Evolutionary conservation across 2,888 invertebrate genomes (phyloP).

Genomic region (Stenolophus ochropezus): DNA sequence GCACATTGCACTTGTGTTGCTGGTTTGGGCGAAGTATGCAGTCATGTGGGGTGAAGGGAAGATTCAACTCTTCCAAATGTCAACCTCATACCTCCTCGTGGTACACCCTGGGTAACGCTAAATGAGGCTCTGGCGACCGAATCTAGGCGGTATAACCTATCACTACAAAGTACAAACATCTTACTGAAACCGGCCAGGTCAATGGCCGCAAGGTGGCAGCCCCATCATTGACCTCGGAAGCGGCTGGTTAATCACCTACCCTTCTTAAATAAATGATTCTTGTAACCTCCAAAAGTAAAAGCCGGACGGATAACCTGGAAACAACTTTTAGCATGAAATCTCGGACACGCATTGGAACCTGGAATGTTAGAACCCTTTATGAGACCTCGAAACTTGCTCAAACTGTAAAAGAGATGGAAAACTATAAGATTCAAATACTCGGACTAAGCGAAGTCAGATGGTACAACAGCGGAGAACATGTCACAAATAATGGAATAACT

Average conservation of each 20-base stretch:
- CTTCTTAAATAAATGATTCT: slow-evolving; percentile 1
- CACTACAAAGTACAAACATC: background rate
- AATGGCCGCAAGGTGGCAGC: too few species aligned
- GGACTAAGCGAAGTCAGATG: slow-evolving; percentile 34
- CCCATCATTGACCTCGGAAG: background rate
- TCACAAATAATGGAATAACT: background rate
- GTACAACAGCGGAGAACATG: background rate
- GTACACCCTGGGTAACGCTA: background rate
- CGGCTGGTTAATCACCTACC: background rate
- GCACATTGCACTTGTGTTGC: too few species aligned
- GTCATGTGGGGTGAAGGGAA: background rate
- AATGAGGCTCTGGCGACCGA: too few species aligned
- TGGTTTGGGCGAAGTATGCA: too few species aligned
- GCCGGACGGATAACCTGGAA: background rate
- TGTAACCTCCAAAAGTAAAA: background rate
- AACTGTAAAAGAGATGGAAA: background rate
- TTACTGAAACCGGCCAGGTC: background rate
- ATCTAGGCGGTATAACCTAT: too few species aligned
- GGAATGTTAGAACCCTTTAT: too few species aligned
- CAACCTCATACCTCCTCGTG: background rate
- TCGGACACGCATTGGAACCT: too few species aligned
- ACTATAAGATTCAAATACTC: background rate
- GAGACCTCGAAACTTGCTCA: too few species aligned
- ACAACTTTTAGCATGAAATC: too few species aligned
- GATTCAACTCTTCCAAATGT: background rate